Evolutionary conservation across 2,113 vertebrate species (phyloP).

Genomic region (Apistogramma diplotaenia): DNA sequence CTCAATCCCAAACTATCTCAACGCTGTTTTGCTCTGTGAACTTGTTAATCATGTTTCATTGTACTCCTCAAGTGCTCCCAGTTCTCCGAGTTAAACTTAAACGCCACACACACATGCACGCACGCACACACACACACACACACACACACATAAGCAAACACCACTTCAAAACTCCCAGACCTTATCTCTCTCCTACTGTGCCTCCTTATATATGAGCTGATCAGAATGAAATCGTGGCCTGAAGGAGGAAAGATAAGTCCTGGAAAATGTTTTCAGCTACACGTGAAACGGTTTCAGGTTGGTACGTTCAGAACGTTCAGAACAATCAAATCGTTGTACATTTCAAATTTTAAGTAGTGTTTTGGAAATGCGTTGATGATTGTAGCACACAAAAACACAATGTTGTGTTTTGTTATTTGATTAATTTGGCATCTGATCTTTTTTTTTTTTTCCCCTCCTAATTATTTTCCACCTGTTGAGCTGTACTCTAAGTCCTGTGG

Average conservation of each 20-base stretch:
- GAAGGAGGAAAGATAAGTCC: neutral
- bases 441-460: neutral
- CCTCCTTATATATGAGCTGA: slow-evolving; percentile 27
- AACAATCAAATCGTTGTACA: slow-evolving; percentile 41
- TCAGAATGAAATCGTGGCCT: neutral
- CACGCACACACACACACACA: neutral
- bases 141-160: slow-evolving; percentile 16
- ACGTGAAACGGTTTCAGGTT: neutral
- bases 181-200: slow-evolving; percentile 39
- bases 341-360: slow-evolving; percentile 31
- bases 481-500: neutral
- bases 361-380: slow-evolving; percentile 16
- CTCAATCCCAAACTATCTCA: neutral
- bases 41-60: slow-evolving; percentile 38
- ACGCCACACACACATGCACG: neutral
- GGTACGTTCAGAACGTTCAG: slow-evolving; percentile 17
- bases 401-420: slow-evolving; percentile 11
- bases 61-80: slow-evolving; percentile 39
- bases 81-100: slow-evolving; percentile 6
- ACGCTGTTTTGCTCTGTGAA: slow-evolving; percentile 28
- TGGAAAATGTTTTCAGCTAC: neutral
- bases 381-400: slow-evolving; percentile 1
- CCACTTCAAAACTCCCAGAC: slow-evolving; percentile 28
- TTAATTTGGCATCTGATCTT: neutral
- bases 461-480: neutral